Conservation (phyloP, 2,113 vertebrate genomes). For the Carassius carassius region DNA sequence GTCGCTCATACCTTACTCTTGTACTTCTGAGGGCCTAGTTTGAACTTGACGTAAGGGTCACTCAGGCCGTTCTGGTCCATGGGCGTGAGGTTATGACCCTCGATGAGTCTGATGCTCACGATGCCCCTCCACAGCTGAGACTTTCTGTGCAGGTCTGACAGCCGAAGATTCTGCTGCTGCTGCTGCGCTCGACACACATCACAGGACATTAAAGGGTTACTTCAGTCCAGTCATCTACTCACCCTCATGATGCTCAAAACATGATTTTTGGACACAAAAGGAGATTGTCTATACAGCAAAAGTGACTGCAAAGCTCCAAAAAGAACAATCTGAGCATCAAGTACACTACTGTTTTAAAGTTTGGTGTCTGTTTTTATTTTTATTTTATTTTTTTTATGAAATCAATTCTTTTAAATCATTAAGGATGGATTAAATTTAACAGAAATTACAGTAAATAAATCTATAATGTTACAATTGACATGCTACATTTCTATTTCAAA, state of each 20-base stretch:
- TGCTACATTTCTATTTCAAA: background rate
- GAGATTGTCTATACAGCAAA: background rate
- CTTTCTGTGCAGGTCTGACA: constrained; percentile 86
- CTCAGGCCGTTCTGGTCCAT: constrained; percentile 93
- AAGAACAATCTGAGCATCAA: background rate
- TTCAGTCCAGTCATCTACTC: background rate
- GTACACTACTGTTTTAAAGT: background rate
- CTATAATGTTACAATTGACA: background rate
- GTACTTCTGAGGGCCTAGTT: constrained; percentile 90
- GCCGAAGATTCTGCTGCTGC: constrained; percentile 80
- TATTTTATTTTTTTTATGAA: too few relatives aligned
- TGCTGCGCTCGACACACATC: constrained; percentile 61
- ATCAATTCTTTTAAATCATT: background rate
- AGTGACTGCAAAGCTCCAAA: background rate
- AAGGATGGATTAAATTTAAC: background rate
- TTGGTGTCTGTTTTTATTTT: background rate
- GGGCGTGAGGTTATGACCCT: constrained; percentile 83
- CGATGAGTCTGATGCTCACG: constrained; percentile 88
- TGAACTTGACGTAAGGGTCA: constrained; percentile 93
- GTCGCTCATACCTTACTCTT: constrained; percentile 85
- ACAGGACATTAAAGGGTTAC: background rate
- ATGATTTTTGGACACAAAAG: background rate
- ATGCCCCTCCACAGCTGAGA: constrained; percentile 90
- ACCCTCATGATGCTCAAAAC: background rate
- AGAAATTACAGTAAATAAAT: background rate